A percentile compares a stretch with the other conserved stretches of the same genome.
Conservation (phyloP, 2,113 vertebrate genomes). For the Psophia crepitans region DNA sequence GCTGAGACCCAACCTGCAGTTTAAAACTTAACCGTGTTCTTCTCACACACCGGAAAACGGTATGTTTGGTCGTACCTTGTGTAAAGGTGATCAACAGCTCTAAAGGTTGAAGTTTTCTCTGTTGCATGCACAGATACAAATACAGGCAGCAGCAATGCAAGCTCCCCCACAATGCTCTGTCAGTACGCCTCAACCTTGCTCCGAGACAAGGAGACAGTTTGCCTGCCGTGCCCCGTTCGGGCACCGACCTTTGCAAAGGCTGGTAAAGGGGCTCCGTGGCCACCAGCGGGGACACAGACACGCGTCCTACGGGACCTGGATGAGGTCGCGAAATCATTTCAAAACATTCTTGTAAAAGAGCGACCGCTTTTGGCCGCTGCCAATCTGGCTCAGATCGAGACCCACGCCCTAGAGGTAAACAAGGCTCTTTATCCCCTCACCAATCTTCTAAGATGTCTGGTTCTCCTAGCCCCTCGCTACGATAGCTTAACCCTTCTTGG, state of each 20-base stretch:
- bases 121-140: background rate
- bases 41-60: background rate
- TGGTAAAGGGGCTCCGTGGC: background rate
- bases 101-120: background rate
- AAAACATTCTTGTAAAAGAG: background rate
- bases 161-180: background rate
- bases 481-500: slow-evolving; percentile 16
- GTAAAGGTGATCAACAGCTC: background rate
- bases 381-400: background rate
- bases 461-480: slow-evolving; percentile 30
- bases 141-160: background rate
- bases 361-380: background rate
- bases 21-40: background rate
- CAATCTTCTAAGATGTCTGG: slow-evolving; percentile 18
- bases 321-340: background rate
- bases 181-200: background rate
- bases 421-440: slow-evolving; percentile 19
- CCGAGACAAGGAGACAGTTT: background rate
- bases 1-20: background rate
- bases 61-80: background rate
- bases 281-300: background rate
- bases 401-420: background rate
- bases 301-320: background rate
- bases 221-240: background rate
- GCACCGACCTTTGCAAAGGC: background rate